Percentiles rank a stretch among this genome's conserved stretches.
phyloP scores from a whole-genome alignment of 2,888 invertebrate species.

The Zelleria hepariella region DNA sequence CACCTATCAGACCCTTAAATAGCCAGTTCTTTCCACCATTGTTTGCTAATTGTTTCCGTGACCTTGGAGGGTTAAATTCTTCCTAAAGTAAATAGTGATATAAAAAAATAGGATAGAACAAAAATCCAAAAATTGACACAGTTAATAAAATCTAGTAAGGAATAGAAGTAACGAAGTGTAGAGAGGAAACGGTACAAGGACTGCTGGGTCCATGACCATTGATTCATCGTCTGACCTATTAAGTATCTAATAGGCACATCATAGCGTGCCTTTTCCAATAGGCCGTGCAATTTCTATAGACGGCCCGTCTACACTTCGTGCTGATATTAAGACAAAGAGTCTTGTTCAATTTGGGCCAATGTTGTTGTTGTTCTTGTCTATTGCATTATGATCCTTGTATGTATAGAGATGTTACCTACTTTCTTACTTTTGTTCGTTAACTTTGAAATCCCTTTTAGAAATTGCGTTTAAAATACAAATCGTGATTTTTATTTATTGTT shows the following conservation, averaged over 20 bases:
- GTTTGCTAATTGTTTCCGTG: too few species aligned
- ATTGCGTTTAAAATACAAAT: too few species aligned
- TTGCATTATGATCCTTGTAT: neutral
- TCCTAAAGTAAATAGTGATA: too few species aligned
- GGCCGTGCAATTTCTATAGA: slow-evolving; percentile 4
- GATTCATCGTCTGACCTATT: slow-evolving; percentile 9
- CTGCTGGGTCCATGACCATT: neutral
- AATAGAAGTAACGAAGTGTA: neutral
- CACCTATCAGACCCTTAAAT: neutral
- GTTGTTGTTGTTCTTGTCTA: neutral
- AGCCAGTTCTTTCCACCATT: too few species aligned
- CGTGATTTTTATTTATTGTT: too few species aligned
- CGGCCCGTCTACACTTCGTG: slow-evolving; percentile 2
- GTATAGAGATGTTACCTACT: neutral
- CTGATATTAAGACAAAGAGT: neutral
- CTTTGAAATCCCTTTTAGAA: too few species aligned
- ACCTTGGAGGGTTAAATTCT: too few species aligned
- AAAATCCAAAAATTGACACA: too few species aligned
- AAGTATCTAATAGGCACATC: slow-evolving; percentile 9
- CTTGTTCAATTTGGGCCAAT: neutral
- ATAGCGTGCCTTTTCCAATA: slow-evolving; percentile 1
- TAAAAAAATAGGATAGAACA: too few species aligned
- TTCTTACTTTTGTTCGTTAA: too few species aligned
- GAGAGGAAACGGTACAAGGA: neutral
- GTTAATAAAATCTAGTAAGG: neutral